phyloP scores from a whole-genome alignment of 2,113 vertebrate species.

The Lophura nycthemera region DNA sequence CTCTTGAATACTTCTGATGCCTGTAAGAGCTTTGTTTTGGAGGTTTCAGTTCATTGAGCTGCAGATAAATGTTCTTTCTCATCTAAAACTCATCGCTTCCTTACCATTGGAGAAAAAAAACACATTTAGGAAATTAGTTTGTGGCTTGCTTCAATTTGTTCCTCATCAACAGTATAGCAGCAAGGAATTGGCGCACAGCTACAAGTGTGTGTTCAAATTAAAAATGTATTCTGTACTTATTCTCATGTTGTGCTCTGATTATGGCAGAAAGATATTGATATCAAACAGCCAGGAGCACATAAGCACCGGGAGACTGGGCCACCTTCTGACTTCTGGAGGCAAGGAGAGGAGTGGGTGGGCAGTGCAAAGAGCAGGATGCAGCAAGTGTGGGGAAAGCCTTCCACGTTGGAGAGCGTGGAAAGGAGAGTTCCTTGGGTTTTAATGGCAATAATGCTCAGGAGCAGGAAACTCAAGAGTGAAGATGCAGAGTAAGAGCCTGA shows the following conservation, averaged over 20 bases:
- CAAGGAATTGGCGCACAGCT: not conserved
- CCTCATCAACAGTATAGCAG: slow-evolving; percentile 1
- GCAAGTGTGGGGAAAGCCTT: not conserved
- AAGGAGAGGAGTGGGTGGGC: not conserved
- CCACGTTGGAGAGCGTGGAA: rapidly evolving
- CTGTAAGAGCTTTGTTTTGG: slow-evolving; percentile 35
- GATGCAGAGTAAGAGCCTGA: not conserved
- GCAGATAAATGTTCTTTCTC: slow-evolving; percentile 50
- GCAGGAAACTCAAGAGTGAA: not conserved
- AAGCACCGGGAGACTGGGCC: not conserved
- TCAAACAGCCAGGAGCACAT: not conserved
- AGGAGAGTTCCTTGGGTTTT: not conserved
- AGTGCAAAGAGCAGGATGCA: not conserved
- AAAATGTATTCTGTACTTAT: not conserved
- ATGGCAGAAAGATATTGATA: not conserved
- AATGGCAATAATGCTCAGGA: not conserved
- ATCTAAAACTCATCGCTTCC: slow-evolving; percentile 59
- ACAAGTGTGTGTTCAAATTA: not conserved
- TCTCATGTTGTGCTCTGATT: not conserved
- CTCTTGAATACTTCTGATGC: slow-evolving; percentile 11
- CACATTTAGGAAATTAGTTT: slow-evolving; percentile 60
- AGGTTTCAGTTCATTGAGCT: slow-evolving; percentile 61
- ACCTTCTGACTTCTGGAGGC: not conserved
- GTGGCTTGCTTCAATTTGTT: slow-evolving; percentile 56
- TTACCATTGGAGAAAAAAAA: slow-evolving; percentile 13